A percentile compares a stretch with the other conserved stretches of the same genome.
Evolutionary conservation across 1,140 invertebrate species (phyloP).

Genomic region (Trichogramma pretiosum): DNA sequence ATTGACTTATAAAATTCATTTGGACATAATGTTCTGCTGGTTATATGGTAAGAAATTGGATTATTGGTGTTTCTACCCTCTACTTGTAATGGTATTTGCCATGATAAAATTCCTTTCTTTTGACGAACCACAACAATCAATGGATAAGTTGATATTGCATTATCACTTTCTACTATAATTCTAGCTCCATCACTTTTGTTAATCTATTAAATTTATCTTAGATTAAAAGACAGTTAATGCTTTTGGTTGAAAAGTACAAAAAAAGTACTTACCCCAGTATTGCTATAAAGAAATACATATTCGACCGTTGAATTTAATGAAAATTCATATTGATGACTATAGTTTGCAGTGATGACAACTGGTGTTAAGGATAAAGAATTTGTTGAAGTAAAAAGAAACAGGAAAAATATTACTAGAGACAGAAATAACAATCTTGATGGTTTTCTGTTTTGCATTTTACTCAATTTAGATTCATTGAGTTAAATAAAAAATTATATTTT

Average conservation of each 20-base stretch:
- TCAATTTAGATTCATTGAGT: no score
- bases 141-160: constrained; percentile 36
- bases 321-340: constrained; percentile 13
- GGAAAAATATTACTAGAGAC: no score
- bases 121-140: constrained; percentile 48
- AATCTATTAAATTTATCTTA: not conserved
- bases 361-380: constrained; percentile 13
- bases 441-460: no score
- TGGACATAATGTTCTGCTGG: constrained; percentile 48
- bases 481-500: no score
- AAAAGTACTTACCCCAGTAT: constrained; percentile 17
- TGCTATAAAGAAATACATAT: constrained; percentile 24
- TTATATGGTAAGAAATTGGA: constrained; percentile 30
- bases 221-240: not conserved
- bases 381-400: no score
- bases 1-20: constrained; percentile 31
- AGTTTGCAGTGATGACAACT: constrained; percentile 16
- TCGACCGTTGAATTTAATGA: constrained; percentile 21
- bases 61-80: constrained; percentile 29
- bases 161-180: constrained; percentile 34
- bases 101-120: constrained; percentile 47
- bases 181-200: constrained; percentile 24
- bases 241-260: constrained; percentile 1
- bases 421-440: no score
- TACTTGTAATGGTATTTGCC: constrained; percentile 48